A percentile compares a stretch with the other conserved stretches of the same genome.
Evolutionary conservation across 2,113 vertebrate species (phyloP).

Genomic region (Notothenia coriiceps): DNA sequence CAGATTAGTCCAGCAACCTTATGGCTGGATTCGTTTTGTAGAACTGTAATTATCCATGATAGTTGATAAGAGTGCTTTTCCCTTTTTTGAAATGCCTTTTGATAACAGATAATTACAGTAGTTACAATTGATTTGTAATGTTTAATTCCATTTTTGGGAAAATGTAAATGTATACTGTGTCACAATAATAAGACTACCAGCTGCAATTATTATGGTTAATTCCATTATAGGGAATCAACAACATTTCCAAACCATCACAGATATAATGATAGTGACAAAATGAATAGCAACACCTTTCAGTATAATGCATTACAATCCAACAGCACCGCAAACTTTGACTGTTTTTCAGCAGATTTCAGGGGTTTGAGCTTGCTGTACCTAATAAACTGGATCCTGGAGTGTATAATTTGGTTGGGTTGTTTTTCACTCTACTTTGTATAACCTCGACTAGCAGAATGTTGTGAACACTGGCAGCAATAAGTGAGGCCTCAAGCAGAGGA

Average conservation of each 20-base stretch:
- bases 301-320: not conserved
- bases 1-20: not conserved
- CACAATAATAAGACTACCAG: not conserved
- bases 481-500: no score
- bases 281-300: not conserved
- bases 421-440: not conserved
- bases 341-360: no score
- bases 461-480: not conserved
- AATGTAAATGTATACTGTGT: not conserved
- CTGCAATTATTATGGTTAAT: not conserved
- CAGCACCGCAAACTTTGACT: not conserved
- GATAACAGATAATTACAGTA: not conserved
- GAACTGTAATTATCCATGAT: not conserved
- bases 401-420: conserved; percentile 4
- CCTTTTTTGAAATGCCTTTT: not conserved
- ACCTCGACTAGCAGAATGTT: not conserved
- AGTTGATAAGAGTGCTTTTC: not conserved
- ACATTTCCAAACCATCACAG: not conserved
- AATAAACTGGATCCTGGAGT: not conserved
- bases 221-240: not conserved
- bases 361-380: not conserved
- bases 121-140: not conserved
- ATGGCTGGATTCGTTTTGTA: not conserved
- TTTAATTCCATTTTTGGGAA: not conserved
- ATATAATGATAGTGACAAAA: not conserved